phyloP scores from a whole-genome alignment of 2,113 vertebrate species.

The Gobio gobio region DNA sequence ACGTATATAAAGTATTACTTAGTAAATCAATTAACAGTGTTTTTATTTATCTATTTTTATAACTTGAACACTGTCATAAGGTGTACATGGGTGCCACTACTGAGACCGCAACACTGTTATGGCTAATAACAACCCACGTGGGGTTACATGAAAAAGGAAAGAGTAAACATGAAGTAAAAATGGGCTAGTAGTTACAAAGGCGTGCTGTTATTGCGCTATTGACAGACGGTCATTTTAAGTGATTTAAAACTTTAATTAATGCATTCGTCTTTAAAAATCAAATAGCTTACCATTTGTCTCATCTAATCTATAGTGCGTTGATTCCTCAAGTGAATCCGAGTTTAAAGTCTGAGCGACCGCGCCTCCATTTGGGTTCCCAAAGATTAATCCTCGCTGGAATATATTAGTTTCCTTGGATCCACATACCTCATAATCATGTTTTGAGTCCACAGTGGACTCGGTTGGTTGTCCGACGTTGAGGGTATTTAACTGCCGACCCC shows the following conservation, averaged over 20 bases:
- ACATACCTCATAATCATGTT: background rate
- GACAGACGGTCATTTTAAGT: background rate
- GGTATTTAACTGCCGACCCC: background rate
- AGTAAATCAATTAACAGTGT: background rate
- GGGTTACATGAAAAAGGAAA: background rate
- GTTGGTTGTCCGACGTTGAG: background rate
- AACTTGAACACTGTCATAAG: background rate
- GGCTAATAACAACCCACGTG: background rate
- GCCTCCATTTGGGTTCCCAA: conserved; percentile 54
- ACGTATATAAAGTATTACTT: background rate
- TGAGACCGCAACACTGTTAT: background rate
- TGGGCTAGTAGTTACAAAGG: background rate
- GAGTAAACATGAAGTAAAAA: background rate
- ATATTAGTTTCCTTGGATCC: background rate
- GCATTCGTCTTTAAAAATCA: background rate
- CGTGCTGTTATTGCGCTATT: background rate
- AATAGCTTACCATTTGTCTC: conserved; percentile 39
- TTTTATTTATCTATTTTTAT: background rate
- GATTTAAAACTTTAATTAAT: background rate
- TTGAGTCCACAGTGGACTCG: background rate
- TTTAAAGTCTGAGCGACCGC: conserved; percentile 54
- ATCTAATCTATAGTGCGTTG: background rate
- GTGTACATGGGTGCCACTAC: background rate
- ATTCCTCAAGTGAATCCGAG: conserved; percentile 17
- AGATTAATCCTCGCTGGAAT: conserved; percentile 37